Evolutionary conservation across 2,113 vertebrate genomes (phyloP).

Genomic region (Chamaetylas fuelleborni): DNA sequence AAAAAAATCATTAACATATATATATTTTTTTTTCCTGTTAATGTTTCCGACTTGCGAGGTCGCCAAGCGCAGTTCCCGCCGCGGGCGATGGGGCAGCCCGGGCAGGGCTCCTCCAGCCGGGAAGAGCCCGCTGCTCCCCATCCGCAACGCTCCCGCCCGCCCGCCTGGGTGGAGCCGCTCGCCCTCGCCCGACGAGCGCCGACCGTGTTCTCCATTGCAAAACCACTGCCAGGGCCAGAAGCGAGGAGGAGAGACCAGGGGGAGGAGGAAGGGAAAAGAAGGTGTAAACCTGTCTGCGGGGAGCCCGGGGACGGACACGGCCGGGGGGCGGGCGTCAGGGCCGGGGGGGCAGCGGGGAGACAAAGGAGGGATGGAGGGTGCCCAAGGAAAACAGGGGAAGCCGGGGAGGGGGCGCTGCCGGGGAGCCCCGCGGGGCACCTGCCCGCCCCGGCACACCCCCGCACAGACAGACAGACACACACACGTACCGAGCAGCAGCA

Average conservation of each 20-base stretch:
- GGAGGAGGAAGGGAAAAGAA: background rate
- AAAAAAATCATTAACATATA: background rate
- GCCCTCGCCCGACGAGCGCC: background rate
- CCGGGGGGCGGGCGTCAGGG: background rate
- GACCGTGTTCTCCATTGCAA: background rate
- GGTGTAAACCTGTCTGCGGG: slow-evolving; percentile 1
- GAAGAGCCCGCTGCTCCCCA: background rate
- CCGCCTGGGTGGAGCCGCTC: slow-evolving; percentile 31
- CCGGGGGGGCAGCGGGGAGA: background rate
- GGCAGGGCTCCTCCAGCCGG: background rate
- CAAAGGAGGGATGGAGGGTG: slow-evolving; percentile 11
- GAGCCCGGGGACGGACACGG: background rate
- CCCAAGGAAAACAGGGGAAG: background rate
- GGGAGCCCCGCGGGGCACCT: slow-evolving; percentile 26
- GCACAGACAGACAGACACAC: background rate
- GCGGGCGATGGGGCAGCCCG: background rate
- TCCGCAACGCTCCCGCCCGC: background rate
- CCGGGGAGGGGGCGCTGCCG: background rate
- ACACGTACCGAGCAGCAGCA: slow-evolving; percentile 90
- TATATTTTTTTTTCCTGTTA: no score
- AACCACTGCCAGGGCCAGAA: background rate
- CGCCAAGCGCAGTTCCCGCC: background rate
- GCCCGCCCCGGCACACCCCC: background rate
- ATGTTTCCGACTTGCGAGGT: background rate
- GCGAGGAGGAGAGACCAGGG: background rate